Conservation (phyloP, 2,797 vertebrate genomes). For the Trachops cirrhosus region DNA sequence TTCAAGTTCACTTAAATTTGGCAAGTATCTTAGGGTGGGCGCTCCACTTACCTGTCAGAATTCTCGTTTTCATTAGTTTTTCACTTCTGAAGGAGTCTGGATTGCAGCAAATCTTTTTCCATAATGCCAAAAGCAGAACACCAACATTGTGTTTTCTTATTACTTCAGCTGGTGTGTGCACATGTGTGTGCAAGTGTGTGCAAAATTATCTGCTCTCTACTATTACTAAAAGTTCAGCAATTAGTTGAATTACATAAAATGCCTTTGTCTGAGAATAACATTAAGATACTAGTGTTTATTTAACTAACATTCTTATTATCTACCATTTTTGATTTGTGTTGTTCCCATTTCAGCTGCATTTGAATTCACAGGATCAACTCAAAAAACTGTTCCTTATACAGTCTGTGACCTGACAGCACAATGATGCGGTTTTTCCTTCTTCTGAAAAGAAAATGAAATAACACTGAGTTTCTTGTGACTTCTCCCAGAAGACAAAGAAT, state of each 20-base stretch:
- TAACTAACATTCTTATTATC: not conserved
- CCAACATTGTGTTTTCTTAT: not conserved
- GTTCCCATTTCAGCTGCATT: not conserved
- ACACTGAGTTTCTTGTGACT: not conserved
- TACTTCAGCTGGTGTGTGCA: not conserved
- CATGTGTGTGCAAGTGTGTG: not conserved
- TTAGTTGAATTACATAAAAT: not conserved
- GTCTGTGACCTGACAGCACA: not conserved
- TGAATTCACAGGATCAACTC: not conserved
- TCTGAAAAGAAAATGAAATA: not conserved
- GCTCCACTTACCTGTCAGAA: not conserved
- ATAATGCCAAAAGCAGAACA: not conserved
- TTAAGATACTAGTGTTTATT: not conserved
- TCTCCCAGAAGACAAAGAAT: not conserved
- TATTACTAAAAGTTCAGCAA: not conserved
- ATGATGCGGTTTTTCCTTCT: not conserved
- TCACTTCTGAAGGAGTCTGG: not conserved
- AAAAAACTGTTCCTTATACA: not conserved
- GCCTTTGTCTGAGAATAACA: not conserved
- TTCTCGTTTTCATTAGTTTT: not conserved
- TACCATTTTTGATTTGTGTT: not conserved
- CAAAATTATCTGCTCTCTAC: not conserved
- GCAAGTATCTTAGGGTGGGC: not conserved
- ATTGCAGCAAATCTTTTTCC: not conserved
- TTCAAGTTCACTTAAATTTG: not conserved